Conservation (phyloP, 2,888 invertebrate genomes). For the Tetheella fluctuosa region DNA sequence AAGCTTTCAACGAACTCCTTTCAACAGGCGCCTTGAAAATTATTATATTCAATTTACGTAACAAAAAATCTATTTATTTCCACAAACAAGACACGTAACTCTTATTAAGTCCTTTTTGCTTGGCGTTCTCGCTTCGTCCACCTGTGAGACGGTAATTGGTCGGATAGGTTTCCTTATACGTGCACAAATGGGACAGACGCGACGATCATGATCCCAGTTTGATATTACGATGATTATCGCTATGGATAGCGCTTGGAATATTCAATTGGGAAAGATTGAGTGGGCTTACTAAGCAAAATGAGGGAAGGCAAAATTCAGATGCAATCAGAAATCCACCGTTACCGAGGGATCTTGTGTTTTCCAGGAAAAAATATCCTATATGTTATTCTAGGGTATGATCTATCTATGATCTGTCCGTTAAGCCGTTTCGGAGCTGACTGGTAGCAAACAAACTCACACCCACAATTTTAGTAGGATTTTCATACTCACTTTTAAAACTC, state of each 20-base stretch:
- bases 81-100: neutral
- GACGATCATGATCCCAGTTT: neutral
- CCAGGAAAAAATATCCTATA: too few relatives aligned
- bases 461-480: too few relatives aligned
- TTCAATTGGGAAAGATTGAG: neutral
- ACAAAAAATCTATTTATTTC: neutral
- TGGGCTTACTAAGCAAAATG: neutral
- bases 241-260: neutral
- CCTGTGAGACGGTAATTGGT: conserved; percentile 7
- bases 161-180: conserved; percentile 5
- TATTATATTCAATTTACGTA: neutral
- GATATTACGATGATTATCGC: neutral
- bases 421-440: too few relatives aligned
- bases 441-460: too few relatives aligned
- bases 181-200: neutral
- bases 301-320: neutral
- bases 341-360: too few relatives aligned
- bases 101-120: conserved; percentile 4
- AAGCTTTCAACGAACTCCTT: neutral
- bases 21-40: neutral
- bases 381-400: too few relatives aligned
- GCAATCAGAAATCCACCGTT: neutral
- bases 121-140: conserved; percentile 2
- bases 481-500: too few relatives aligned
- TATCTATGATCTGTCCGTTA: too few relatives aligned